Evolutionary conservation across 2,888 invertebrate genomes (phyloP).

Genomic region (Phortica okadai): DNA sequence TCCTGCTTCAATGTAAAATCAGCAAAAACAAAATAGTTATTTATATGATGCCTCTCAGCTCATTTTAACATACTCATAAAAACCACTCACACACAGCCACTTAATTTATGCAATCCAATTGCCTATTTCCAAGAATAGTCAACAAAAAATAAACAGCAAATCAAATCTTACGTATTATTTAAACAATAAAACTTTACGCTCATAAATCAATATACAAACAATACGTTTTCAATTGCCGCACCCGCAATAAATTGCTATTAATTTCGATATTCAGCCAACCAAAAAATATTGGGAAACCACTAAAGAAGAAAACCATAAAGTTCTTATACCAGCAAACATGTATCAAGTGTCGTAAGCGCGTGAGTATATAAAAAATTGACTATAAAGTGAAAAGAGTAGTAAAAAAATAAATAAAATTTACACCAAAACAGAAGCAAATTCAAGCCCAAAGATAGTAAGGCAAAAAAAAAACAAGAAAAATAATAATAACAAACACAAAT

Average conservation of each 20-base stretch:
- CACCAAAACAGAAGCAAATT: conserved; percentile 44
- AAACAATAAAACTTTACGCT: no score
- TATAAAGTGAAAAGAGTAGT: neutral
- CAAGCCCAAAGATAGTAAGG: conserved; percentile 40
- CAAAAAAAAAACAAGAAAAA: conserved; percentile 50
- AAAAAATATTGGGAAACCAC: conserved; percentile 6
- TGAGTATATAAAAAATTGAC: conserved; percentile 11
- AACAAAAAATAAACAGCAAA: no score
- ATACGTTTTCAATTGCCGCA: conserved; percentile 1
- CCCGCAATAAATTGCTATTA: conserved; percentile 25
- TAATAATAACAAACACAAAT: conserved; percentile 47
- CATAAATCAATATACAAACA: neutral
- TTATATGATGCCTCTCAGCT: no score
- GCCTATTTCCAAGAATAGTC: no score
- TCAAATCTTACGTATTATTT: no score
- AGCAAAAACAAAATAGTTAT: no score
- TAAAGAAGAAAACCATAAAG: conserved; percentile 1
- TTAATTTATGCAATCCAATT: no score
- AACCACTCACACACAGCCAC: no score
- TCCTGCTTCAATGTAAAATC: no score
- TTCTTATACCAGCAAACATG: conserved; percentile 1
- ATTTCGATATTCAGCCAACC: neutral
- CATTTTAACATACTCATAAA: no score
- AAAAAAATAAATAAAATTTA: conserved; percentile 56
- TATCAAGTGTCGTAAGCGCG: neutral